Evolutionary conservation across 2,113 vertebrate species (phyloP).

Genomic region (Chiloscyllium plagiosum): DNA sequence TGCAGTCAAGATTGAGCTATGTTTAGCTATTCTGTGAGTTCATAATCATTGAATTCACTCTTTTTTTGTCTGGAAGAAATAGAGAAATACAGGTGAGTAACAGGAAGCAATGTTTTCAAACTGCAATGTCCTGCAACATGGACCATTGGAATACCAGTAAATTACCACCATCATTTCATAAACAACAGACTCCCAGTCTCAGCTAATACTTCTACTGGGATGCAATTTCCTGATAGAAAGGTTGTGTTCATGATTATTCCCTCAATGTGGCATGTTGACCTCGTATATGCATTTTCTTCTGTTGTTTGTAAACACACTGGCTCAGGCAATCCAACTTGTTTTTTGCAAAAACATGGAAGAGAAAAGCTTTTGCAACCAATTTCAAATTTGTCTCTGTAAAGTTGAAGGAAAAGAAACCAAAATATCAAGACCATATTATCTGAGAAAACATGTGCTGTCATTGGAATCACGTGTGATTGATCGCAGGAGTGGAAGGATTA

Average conservation of each 20-base stretch:
- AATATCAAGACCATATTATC: not conserved
- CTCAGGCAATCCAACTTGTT: not conserved
- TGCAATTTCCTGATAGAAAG: not conserved
- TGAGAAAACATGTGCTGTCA: too few species aligned
- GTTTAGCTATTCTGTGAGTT: not conserved
- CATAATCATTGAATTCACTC: not conserved
- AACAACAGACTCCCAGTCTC: not conserved
- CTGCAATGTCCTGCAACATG: not conserved
- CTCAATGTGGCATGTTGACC: rapidly evolving
- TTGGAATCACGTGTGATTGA: too few species aligned
- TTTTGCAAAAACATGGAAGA: not conserved
- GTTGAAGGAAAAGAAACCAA: not conserved
- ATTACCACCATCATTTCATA: not conserved
- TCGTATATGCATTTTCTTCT: not conserved
- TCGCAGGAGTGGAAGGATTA: too few species aligned
- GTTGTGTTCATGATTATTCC: not conserved
- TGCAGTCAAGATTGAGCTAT: not conserved
- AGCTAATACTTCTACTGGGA: not conserved
- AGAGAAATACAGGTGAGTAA: not conserved
- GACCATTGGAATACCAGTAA: not conserved
- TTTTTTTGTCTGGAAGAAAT: not conserved
- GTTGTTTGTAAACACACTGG: not conserved
- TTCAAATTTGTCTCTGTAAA: not conserved
- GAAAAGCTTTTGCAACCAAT: not conserved
- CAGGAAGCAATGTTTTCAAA: not conserved